These are phyloP conservation scores for Euura lappo DNA, from an alignment of 1,140 invertebrate species.

Conservation along the genomic window DNA sequence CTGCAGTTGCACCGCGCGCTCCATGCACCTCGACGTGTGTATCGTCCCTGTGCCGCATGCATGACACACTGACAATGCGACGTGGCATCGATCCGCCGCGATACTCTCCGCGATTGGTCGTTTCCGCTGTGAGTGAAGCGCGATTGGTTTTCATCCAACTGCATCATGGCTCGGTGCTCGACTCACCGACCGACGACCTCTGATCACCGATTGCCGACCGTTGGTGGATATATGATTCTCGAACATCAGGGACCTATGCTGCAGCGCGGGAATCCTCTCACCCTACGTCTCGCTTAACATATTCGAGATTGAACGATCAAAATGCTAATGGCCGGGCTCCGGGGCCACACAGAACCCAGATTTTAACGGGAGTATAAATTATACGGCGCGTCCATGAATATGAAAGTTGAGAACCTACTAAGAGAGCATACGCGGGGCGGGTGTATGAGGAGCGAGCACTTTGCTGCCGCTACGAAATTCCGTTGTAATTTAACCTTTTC, in stretches of 20 bases:
- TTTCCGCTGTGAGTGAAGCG: no score
- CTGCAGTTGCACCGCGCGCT: background rate
- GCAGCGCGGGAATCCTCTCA: background rate
- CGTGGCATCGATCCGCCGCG: no score
- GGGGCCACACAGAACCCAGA: background rate
- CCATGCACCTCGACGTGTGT: constrained; percentile 12
- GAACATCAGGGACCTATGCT: constrained; percentile 39
- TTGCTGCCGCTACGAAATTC: no score
- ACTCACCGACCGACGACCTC: constrained; percentile 21
- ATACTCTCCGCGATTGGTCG: no score
- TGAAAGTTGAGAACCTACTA: constrained; percentile 52
- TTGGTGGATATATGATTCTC: constrained; percentile 37
- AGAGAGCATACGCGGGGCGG: constrained; percentile 43
- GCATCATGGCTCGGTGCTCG: background rate
- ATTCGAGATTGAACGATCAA: no score
- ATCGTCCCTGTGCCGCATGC: background rate
- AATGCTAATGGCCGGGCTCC: no score
- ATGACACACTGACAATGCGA: no score
- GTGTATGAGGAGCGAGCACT: background rate
- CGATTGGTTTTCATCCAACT: no score
- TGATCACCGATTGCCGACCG: constrained; percentile 36
- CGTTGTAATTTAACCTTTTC: no score
- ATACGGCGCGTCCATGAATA: constrained; percentile 55
- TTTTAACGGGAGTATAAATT: constrained; percentile 43
- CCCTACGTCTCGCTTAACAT: background rate